phyloP scores from a whole-genome alignment of 2,888 invertebrate species.

The Hymenopus coronatus region DNA sequence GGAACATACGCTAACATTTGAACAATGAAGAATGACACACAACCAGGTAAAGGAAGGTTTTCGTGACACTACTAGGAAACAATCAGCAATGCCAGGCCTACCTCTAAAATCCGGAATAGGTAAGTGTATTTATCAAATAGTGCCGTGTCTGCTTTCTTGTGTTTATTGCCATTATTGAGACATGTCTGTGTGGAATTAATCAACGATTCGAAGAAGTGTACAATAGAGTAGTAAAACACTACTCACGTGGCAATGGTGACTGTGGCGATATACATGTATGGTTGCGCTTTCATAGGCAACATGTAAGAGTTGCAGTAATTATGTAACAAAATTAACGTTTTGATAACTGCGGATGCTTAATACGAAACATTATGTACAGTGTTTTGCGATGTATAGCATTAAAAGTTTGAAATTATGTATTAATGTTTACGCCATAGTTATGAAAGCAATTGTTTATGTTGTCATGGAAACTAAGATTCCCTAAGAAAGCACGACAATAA shows the following conservation, averaged over 20 bases:
- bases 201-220: too few species aligned
- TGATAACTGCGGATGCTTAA: too few species aligned
- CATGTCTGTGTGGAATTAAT: too few species aligned
- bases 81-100: conserved; percentile 6
- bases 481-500: background rate
- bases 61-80: conserved; percentile 19
- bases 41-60: conserved; percentile 6
- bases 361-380: too few species aligned
- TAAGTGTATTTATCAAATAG: background rate
- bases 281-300: background rate
- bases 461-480: background rate
- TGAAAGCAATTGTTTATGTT: background rate
- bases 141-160: background rate
- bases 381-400: background rate
- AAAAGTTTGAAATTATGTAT: background rate
- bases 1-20: background rate
- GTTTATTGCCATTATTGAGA: background rate
- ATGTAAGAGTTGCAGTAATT: too few species aligned
- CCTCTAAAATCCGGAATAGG: conserved; percentile 27
- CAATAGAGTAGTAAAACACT: too few species aligned
- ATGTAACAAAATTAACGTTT: too few species aligned
- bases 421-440: background rate
- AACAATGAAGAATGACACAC: conserved; percentile 15
- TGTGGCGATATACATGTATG: background rate
- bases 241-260: background rate